Base-by-base conservation (phyloP, 2,113 vertebrate genomes). In the Lophura nycthemera region DNA sequence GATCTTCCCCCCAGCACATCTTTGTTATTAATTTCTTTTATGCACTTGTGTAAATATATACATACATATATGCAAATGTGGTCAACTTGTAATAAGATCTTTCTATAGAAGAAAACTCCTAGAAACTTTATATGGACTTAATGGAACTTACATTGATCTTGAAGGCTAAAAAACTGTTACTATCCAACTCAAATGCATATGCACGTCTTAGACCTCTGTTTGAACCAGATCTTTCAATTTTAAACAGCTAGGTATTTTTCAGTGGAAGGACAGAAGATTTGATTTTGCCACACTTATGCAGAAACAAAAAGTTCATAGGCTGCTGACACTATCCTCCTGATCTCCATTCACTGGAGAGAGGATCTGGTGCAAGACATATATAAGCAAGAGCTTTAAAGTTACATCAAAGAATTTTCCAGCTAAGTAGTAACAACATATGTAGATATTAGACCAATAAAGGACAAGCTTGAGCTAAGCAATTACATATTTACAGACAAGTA, bases 241-340 rank as follows among this genome's bases (percentile, higher is more conserved):
- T 59, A 65, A 90, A 22, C 1, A 42, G 29, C 17, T n/a, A 30
- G 43, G 8, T 4, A 10, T 22, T 40, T 5, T 10, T 11, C 34
- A 13, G 50, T 16, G 34, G 61, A 43, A 73, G 21, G 50, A 50
- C 43, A 52, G 25, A 66, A 32, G 8, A 12, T 6, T 34, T 73
- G 38, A 36, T 27, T 19, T 30, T 29, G 57, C 13, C 57, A 56
- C 13, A 1, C 30, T 42, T 3, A 14, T 1, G 3, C 36, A 27
- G 24, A 5, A 1, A 0, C 10, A 47, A 2, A 15, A 18, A 25
- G 13, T 4, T 32, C 10, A 0, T 1, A 25, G 24, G 34, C 38
- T 43, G 30, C 24, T 12, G 20, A 16, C n/a, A 6, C 9, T 54
- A 27, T 27, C 27, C 54, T 54, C 38, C 47, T 59, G 63, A 18